These are phyloP conservation scores for Astyanax mexicanus DNA, from an alignment of 2,797 vertebrate species.

Conservation along the genomic window DNA sequence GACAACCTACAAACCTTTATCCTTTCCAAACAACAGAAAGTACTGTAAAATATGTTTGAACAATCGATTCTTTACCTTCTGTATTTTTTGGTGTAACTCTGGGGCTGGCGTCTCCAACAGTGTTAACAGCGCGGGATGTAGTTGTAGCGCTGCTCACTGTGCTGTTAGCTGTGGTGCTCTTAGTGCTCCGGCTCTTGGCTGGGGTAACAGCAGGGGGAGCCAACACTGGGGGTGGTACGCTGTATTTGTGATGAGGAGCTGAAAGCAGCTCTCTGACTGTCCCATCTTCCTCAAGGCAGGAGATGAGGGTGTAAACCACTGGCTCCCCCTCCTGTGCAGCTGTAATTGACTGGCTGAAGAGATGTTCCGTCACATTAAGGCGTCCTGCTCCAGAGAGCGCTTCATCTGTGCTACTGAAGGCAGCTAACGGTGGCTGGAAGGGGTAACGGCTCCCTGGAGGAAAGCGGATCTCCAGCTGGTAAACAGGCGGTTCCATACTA, in stretches of 20 bases:
- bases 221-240: conserved; percentile 77
- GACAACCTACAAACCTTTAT: too few relatives aligned
- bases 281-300: conserved; percentile 87
- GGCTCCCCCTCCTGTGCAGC: conserved; percentile 86
- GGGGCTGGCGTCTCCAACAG: background rate
- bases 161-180: conserved; percentile 48
- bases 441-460: conserved; percentile 90
- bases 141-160: conserved; percentile 55
- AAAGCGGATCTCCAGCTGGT: conserved; percentile 94
- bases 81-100: conserved; percentile 55
- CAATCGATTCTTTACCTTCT: conserved; percentile 61
- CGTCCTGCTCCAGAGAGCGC: conserved; percentile 84
- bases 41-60: too few relatives aligned
- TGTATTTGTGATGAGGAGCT: conserved; percentile 88
- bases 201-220: conserved; percentile 33
- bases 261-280: conserved; percentile 82
- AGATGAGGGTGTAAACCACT: conserved; percentile 89
- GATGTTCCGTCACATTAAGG: conserved; percentile 87
- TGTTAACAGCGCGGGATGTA: conserved; percentile 24
- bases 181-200: conserved; percentile 68
- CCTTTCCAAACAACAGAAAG: too few relatives aligned
- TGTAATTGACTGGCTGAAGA: conserved; percentile 86
- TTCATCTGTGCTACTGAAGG: conserved; percentile 91
- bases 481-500: conserved; percentile 76
- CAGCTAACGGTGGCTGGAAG: conserved; percentile 89